Conservation (phyloP, 2,113 vertebrate species). For the Dicentrarchus labrax region DNA sequence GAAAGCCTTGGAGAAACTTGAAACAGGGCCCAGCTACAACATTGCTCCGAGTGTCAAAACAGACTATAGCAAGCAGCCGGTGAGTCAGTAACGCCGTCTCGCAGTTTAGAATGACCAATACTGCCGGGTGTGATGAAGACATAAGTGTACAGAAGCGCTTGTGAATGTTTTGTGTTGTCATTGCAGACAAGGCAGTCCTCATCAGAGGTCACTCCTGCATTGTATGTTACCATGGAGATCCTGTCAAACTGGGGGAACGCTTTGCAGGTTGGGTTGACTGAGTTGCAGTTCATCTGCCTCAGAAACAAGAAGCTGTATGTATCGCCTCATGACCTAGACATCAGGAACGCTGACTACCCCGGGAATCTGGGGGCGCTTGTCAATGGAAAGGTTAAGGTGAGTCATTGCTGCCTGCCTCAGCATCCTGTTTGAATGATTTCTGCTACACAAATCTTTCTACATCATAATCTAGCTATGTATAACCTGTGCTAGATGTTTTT, state of each 20-base stretch:
- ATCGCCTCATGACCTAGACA: conserved; percentile 93
- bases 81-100: conserved; percentile 58
- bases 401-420: conserved; percentile 40
- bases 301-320: conserved; percentile 88
- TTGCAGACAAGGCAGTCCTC: conserved; percentile 68
- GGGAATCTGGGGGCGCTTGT: conserved; percentile 91
- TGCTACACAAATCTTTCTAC: not conserved
- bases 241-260: conserved; percentile 94
- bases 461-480: not conserved
- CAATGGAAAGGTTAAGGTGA: conserved; percentile 89
- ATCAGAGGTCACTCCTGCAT: conserved; percentile 81
- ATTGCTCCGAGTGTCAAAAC: conserved; percentile 62
- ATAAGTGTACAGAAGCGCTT: not conserved
- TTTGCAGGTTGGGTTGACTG: conserved; percentile 88
- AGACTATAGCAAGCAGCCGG: conserved; percentile 61
- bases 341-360: conserved; percentile 85
- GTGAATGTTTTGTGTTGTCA: conserved; percentile 30
- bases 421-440: not conserved
- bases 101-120: conserved; percentile 19
- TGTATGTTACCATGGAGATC: conserved; percentile 95
- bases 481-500: not conserved
- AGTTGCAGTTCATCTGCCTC: conserved; percentile 94
- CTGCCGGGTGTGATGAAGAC: not conserved
- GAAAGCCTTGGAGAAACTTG: conserved; percentile 83
- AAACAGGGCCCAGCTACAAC: conserved; percentile 72